Base-by-base conservation (phyloP, 2,797 vertebrate genomes). In the Chrosomus eos region DNA sequence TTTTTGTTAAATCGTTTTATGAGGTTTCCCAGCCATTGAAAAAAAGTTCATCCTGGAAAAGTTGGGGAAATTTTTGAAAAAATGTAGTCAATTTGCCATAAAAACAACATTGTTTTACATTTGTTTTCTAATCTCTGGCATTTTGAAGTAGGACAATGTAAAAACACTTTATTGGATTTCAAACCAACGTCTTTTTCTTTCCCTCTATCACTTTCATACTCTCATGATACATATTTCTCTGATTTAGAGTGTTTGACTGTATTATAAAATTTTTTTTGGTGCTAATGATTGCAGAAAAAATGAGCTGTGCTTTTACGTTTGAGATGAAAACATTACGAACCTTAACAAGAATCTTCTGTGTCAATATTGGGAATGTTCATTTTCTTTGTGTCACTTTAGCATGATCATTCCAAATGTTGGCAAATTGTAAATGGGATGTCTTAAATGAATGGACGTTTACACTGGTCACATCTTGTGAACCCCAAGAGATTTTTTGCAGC, bases 381-480 rank as follows among this genome's bases (percentile, higher is more conserved):
- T 84, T 43, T 68, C 23, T 64, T 80, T 64, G 74, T 80, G 84
- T 89, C 23, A 84, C 87, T 87, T 90, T 43, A 87, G 87, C 90
- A 89, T 92, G 89, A 88, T 88, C 82, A 83, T 83, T 89, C 82
- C 83, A 19, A 26, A 85, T 89, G 83, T 89, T 85, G 40, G 31
- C 51, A 90, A 83, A 91, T 75, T 75, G 87, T 85, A 67, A 87
- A 86, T 45, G 33, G 48, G 58, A 75, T 81, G 67, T 86, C 76
- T 88, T 77, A 64, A 60, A 88, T 71, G 60, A 74, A 83, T 67
- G 66, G 21, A 33, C 75, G 87, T 89, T 75, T 45, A 81, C 85
- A 68, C 82, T 73, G 87, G 80, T 81, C 87, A 51, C 88, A 75
- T 31, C 36, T 91, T 93, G 89, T 85, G 87, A 89, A 83, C 78